These are phyloP conservation scores for Periophthalmus magnuspinnatus DNA, from an alignment of 2,797 vertebrate species.

Conservation along the genomic window DNA sequence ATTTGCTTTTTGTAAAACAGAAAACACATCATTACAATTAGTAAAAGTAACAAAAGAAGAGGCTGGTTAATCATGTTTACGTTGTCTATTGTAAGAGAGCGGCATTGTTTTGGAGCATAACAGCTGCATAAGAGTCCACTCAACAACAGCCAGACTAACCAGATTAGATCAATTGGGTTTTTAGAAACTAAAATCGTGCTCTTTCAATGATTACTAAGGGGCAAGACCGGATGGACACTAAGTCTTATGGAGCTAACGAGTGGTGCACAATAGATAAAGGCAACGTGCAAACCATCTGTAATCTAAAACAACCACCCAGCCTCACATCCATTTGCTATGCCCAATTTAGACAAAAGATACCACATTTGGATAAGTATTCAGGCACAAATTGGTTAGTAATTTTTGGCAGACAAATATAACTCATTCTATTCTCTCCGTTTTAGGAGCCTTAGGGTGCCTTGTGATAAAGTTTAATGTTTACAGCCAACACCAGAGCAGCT, in stretches of 20 bases:
- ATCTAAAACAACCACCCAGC: background rate
- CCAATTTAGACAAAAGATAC: background rate
- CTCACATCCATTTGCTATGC: background rate
- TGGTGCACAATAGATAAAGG: too few relatives aligned
- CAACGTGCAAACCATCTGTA: too few relatives aligned
- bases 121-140: constrained; percentile 6
- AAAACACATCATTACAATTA: background rate
- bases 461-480: background rate
- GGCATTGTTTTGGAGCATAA: constrained; percentile 1
- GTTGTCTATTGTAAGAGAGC: background rate
- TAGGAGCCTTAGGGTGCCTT: background rate
- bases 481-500: constrained; percentile 11
- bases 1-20: background rate
- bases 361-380: background rate
- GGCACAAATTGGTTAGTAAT: background rate
- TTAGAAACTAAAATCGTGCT: background rate
- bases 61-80: background rate
- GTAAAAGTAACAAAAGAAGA: background rate
- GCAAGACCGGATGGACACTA: background rate
- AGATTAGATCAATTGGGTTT: background rate
- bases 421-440: constrained; percentile 1
- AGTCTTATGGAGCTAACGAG: too few relatives aligned
- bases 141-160: background rate
- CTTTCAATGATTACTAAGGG: background rate
- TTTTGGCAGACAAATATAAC: background rate